Conservation (phyloP, 2,113 vertebrate species). For the Capreolus pygargus region DNA sequence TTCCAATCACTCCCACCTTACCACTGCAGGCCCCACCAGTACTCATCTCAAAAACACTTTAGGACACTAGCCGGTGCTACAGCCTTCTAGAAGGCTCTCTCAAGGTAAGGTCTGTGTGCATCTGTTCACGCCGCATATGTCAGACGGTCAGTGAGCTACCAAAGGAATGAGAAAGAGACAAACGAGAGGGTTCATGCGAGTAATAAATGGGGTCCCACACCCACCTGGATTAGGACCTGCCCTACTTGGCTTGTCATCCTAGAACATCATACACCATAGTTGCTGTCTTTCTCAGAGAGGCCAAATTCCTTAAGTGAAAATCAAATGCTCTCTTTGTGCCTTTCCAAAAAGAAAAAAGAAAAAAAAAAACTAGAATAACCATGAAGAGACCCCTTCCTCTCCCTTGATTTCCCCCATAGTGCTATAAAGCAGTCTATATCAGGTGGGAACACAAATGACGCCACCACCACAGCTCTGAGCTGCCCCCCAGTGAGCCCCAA, state of each 20-base stretch:
- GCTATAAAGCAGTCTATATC: neutral
- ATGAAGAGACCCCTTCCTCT: neutral
- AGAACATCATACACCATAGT: neutral
- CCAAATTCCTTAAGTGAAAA: neutral
- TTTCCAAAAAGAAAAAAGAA: neutral
- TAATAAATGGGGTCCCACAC: neutral
- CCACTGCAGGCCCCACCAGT: too few species aligned
- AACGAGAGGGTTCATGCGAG: neutral
- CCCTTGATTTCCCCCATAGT: neutral
- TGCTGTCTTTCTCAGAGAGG: slow-evolving; percentile 37
- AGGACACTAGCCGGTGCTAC: neutral
- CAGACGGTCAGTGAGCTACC: neutral
- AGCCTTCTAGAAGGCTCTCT: neutral
- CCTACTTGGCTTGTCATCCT: neutral
- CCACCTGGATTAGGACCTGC: neutral
- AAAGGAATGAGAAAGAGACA: neutral
- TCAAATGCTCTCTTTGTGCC: neutral
- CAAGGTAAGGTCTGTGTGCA: neutral
- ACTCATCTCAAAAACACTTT: neutral
- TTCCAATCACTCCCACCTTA: neutral
- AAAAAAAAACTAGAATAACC: neutral
- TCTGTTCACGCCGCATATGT: neutral
- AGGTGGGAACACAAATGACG: neutral
- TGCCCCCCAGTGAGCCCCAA: neutral
- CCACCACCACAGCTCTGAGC: neutral